phyloP scores from a whole-genome alignment of 1,140 invertebrate species.

The Achatina immaculata region DNA sequence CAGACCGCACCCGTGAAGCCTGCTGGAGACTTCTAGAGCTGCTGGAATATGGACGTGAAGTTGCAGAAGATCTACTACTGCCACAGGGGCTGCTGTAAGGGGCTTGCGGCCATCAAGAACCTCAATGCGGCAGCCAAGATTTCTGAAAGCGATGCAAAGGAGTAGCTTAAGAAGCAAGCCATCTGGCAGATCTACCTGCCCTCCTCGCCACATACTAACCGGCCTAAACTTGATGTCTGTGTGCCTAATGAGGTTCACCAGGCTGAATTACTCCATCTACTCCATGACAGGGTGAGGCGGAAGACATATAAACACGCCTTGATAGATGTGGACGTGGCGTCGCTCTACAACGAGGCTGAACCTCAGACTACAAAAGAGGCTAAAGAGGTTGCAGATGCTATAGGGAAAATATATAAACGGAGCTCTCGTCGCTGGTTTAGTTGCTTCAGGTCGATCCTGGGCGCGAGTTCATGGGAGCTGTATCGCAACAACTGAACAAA shows the following conservation, averaged over 20 bases:
- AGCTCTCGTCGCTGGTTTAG: slow-evolving; percentile 38
- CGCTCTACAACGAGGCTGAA: slow-evolving; percentile 14
- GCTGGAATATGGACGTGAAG: too few relatives aligned
- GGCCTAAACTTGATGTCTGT: slow-evolving; percentile 37
- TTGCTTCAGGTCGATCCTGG: slow-evolving; percentile 43
- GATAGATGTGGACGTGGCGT: not conserved
- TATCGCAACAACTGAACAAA: slow-evolving; percentile 41
- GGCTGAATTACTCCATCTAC: slow-evolving; percentile 44
- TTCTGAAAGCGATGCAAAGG: not conserved
- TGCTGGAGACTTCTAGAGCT: too few relatives aligned
- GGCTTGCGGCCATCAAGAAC: not conserved
- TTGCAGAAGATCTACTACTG: too few relatives aligned
- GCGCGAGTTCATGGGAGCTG: too few relatives aligned
- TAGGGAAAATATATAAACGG: slow-evolving; percentile 44
- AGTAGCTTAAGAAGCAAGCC: not conserved
- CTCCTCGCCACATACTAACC: slow-evolving; percentile 25
- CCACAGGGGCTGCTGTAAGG: not conserved
- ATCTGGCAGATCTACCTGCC: slow-evolving; percentile 25
- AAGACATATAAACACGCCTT: not conserved
- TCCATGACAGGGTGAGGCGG: slow-evolving; percentile 38
- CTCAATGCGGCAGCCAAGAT: not conserved
- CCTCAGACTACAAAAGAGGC: slow-evolving; percentile 40
- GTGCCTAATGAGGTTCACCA: slow-evolving; percentile 45
- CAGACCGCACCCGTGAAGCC: too few relatives aligned
- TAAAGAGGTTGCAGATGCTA: slow-evolving; percentile 14